A percentile compares a stretch with the other conserved stretches of the same genome.
Conservation (phyloP, 2,113 vertebrate species). For the Anarrhichthys ocellatus region DNA sequence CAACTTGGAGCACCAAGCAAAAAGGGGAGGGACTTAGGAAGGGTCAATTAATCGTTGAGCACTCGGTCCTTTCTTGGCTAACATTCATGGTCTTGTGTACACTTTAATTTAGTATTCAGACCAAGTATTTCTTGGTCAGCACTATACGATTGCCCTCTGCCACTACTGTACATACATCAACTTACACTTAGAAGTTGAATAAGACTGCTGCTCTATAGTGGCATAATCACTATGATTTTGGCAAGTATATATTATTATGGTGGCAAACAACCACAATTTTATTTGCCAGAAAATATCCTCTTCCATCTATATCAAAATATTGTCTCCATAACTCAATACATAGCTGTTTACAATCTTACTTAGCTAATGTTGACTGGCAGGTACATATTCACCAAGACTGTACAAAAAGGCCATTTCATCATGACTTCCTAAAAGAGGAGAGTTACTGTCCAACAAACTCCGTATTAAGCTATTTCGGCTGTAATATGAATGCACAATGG, state of each 20-base stretch:
- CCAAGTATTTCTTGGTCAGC: not conserved
- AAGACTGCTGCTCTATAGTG: not conserved
- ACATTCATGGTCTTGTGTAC: not conserved
- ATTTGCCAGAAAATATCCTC: not conserved
- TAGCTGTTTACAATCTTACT: not conserved
- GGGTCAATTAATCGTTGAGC: not conserved
- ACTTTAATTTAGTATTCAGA: not conserved
- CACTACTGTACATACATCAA: not conserved
- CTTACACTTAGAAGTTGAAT: not conserved
- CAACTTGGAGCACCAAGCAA: not conserved
- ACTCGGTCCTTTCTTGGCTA: not conserved
- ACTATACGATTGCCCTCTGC: not conserved
- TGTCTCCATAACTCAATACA: not conserved
- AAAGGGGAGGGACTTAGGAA: not conserved
- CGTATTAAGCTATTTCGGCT: not conserved
- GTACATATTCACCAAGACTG: not conserved
- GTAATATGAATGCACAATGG: not conserved
- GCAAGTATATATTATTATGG: not conserved
- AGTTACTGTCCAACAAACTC: not conserved
- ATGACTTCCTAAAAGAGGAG: not conserved
- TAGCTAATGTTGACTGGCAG: not conserved
- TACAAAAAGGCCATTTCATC: not conserved
- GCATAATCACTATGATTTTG: not conserved
- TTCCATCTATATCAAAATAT: conserved; percentile 2
- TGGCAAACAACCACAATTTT: not conserved